Evolutionary conservation across 1,140 invertebrate species (phyloP).

Genomic region (Zelostemma sp.): DNA sequence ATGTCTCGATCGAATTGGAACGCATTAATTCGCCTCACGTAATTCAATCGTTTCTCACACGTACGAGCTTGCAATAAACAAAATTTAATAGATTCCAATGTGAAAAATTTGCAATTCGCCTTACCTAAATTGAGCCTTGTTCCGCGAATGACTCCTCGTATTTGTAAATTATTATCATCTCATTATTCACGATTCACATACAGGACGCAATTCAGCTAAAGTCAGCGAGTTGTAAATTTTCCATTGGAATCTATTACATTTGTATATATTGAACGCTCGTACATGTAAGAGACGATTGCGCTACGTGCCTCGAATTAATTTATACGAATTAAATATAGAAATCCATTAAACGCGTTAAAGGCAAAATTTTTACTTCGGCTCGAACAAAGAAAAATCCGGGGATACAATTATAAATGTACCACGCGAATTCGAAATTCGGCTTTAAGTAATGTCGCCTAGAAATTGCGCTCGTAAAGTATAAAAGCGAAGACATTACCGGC

Average conservation of each 20-base stretch:
- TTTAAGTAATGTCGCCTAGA: slow-evolving; percentile 31
- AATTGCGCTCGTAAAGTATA: slow-evolving; percentile 26
- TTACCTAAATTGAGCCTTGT: not conserved
- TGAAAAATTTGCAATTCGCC: not conserved
- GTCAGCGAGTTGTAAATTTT: not conserved
- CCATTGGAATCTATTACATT: not conserved
- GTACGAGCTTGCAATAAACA: not conserved
- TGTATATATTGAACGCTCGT: not conserved
- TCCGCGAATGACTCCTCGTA: not conserved
- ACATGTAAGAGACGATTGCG: not conserved
- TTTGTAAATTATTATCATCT: slow-evolving; percentile 3
- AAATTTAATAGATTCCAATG: slow-evolving; percentile 1
- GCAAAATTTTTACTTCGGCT: not conserved
- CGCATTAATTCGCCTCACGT: not conserved
- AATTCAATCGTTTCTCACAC: slow-evolving; percentile 3
- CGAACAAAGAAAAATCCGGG: too few relatives aligned
- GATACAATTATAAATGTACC: too few relatives aligned
- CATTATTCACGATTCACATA: slow-evolving; percentile 1
- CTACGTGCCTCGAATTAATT: not conserved
- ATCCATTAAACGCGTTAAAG: not conserved
- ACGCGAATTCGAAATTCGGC: not conserved
- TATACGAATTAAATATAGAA: not conserved
- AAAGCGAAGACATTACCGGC: slow-evolving; percentile 36
- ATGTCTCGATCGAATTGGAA: not conserved
- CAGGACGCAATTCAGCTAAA: too few relatives aligned